Base-by-base conservation (phyloP, 2,113 vertebrate species). In the Empidonax traillii region DNA sequence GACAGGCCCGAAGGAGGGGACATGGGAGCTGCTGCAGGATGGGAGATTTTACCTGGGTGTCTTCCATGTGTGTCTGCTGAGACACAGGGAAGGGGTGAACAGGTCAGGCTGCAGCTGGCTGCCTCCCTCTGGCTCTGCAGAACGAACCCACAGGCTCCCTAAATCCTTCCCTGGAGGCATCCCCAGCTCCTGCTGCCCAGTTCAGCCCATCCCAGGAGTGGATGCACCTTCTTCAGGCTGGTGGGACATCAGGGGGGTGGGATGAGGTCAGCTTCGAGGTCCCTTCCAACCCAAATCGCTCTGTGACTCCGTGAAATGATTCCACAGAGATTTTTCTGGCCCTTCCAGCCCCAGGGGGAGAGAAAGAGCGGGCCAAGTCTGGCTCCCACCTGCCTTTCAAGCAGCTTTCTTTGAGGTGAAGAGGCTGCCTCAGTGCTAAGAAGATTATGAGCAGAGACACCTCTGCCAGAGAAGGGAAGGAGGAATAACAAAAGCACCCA, bases 321-420 rank as follows among this genome's bases (percentile, higher is more conserved):
- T 35, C 53, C 80, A 87, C 4, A 6, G 68, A 30, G 73, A 47
- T 92, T 86, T 85, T 85, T 56, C 47, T 85, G 49, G 61, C 61
- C 66, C 22, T 52, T 93, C 66, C 63, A 76, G 68, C 56, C 71
- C 33, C 44, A n/a, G 27, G 39, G 71, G 56, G 41, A 75, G 55
- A 89, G 52, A 33, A 68, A 52, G 47, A 71, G 77, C 51, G 7
- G 49, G 84, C 74, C 31, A 67, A 83, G 80, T 58, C 73, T 89
- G 89, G 47, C 75, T 87, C 86, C 43, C 44, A 94, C 41, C 67
- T 91, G 73, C 69, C 77, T 90, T 93, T 65, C 75, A 66, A 94
- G 84, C 69, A 89, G 87, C 52, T 24, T 55, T 79, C 79, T 96
- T 67, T 77, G 76, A 93, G 91, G 92, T 35, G 76, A 90, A 80